phyloP scores from a whole-genome alignment of 2,113 vertebrate species.

The Pygoscelis adeliae region DNA sequence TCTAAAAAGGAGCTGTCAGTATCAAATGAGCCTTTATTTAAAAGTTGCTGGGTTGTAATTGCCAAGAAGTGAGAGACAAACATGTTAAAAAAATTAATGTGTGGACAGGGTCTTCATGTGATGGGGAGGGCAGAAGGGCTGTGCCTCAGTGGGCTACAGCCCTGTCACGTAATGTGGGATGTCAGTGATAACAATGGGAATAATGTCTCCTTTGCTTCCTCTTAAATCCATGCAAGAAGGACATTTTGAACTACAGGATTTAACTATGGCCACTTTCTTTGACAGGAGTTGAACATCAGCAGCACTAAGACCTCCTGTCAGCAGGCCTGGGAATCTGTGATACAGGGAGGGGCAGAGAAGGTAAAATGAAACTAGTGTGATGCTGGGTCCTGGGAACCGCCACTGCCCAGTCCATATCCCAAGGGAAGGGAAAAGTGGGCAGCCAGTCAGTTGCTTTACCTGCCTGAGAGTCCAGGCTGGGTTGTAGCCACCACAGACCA shows the following conservation, averaged over 20 bases:
- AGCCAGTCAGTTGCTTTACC: fast-evolving
- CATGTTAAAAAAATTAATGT: background rate
- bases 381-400: background rate
- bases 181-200: background rate
- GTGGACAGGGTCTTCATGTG: background rate
- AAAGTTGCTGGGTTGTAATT: background rate
- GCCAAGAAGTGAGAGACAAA: background rate
- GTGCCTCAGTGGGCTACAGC: fast-evolving
- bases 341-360: background rate
- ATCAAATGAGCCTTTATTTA: background rate
- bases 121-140: background rate
- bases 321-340: background rate
- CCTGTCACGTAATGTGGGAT: background rate
- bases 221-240: background rate
- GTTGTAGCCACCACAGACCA: background rate
- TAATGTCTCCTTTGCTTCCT: background rate
- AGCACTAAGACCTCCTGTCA: background rate
- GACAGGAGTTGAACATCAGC: background rate
- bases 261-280: background rate
- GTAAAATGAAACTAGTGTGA: background rate
- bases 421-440: background rate
- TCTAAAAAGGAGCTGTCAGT: background rate
- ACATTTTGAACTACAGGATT: background rate
- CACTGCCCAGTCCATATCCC: no score
- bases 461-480: background rate